Conservation (phyloP, 2,113 vertebrate genomes). For the Platichthys flesus region DNA sequence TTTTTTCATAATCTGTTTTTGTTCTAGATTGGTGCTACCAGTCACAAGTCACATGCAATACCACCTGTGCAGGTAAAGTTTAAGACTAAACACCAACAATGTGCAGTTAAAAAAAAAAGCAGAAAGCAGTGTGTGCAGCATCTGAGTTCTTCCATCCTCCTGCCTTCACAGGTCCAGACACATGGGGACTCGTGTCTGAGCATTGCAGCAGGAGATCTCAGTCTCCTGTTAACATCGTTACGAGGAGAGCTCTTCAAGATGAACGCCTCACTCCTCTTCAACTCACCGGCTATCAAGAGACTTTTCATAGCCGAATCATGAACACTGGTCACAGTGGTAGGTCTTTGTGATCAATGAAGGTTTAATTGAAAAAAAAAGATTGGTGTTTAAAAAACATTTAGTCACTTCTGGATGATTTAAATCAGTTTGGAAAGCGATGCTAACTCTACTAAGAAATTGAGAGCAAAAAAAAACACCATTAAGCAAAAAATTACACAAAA, state of each 20-base stretch:
- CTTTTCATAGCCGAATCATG: slow-evolving; percentile 47
- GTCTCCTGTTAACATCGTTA: slow-evolving; percentile 80
- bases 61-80: slow-evolving; percentile 66
- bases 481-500: too few relatives aligned
- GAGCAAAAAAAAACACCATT: too few relatives aligned
- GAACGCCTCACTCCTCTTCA: slow-evolving; percentile 40
- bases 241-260: slow-evolving; percentile 26
- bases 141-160: background rate
- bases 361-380: background rate
- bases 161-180: slow-evolving; percentile 63
- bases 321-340: slow-evolving; percentile 76
- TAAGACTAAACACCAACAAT: background rate
- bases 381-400: background rate
- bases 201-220: slow-evolving; percentile 58
- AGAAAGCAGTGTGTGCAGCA: background rate
- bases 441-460: too few relatives aligned
- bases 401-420: background rate
- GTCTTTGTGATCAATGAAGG: slow-evolving; percentile 2
- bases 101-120: background rate
- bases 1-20: background rate
- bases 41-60: slow-evolving; percentile 61
- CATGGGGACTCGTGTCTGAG: slow-evolving; percentile 46
- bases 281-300: slow-evolving; percentile 59
- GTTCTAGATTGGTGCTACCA: slow-evolving; percentile 78
- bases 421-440: background rate